Base-by-base conservation (phyloP, 2,888 invertebrate genomes). In the Cheilosia urbana region DNA sequence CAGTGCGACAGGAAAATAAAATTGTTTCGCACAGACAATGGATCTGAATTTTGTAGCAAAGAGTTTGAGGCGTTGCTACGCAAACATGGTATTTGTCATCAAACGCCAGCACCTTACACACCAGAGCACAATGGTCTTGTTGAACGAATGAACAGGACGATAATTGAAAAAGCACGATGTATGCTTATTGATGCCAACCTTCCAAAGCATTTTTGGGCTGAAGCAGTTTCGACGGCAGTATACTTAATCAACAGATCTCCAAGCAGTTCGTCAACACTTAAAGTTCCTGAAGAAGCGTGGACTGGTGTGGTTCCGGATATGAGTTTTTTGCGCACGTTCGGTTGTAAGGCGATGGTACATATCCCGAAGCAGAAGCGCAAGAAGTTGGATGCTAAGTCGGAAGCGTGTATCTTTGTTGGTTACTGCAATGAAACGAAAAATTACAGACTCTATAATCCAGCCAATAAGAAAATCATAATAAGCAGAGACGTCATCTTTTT, bases 211-310 rank as follows among this genome's bases (percentile, higher is more conserved):
- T 63, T 51, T 53, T 82, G 84, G 87, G 82, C 73, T 15, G 76
- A 89, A 73, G 87, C 88, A 4, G 65, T 75, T n/a, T 72, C 73
- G 27, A 88, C 87, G 13, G 88, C 88, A n/a, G 80, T 66, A 2
- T 88, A 87, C 55, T 77, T 73, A 7, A 42, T 17, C 1, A 68
- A 77, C 27, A 11, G 62, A 17, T 55, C 40, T 4, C 19, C 21
- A 4, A 49, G 37, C 27, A n/a, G n/a, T n/a, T n/a, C n/a, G n/a
- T n/a, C n/a, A 19, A 62, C 21, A 5, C 45, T 34, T 19, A 87
- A 87, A 81, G 90, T 91, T 2, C 90, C 92, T 2, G 88, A 89
- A 60, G 91, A 92, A 81, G 19, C 88, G 4, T 92, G 91, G 91
- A 82, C 88, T 45, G 89, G 89, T 7, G 79, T 82, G 4, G 90